Conservation (phyloP, 2,113 vertebrate genomes). For the Thunnus maccoyii region DNA sequence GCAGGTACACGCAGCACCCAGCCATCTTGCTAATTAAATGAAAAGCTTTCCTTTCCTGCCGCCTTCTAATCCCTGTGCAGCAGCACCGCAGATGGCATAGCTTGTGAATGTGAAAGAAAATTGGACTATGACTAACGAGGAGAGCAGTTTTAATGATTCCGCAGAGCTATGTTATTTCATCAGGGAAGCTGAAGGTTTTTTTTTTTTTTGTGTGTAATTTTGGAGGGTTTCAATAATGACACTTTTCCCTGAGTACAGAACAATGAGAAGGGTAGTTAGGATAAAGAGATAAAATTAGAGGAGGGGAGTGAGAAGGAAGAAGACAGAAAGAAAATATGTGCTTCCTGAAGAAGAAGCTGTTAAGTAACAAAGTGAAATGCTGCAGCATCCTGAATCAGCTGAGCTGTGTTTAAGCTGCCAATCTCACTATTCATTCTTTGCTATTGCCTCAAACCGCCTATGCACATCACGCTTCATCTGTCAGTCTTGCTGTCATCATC, state of each 20-base stretch:
- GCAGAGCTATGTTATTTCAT: constrained; percentile 33
- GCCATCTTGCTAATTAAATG: constrained; percentile 78
- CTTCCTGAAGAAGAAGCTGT: not conserved
- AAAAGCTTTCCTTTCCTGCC: constrained; percentile 69
- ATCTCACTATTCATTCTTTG: not conserved
- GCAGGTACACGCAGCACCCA: constrained; percentile 48
- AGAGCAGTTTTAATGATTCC: constrained; percentile 62
- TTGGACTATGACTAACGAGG: constrained; percentile 62
- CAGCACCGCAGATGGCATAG: constrained; percentile 68
- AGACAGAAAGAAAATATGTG: not conserved
- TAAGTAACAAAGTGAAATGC: not conserved
- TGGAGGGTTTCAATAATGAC: constrained; percentile 30
- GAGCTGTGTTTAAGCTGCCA: constrained; percentile 16
- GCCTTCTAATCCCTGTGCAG: constrained; percentile 53
- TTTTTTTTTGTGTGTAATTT: not conserved
- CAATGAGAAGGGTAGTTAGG: constrained; percentile 23
- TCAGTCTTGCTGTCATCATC: not conserved
- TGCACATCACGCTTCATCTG: constrained; percentile 5
- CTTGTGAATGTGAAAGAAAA: constrained; percentile 68
- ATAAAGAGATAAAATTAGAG: constrained; percentile 22
- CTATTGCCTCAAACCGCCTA: not conserved
- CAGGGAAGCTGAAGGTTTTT: constrained; percentile 7
- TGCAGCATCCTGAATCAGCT: not conserved
- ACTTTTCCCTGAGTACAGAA: constrained; percentile 18
- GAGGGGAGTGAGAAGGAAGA: constrained; percentile 1